These are phyloP conservation scores for Podocnemis expansa DNA, from an alignment of 2,113 vertebrate genomes.

Conservation along the genomic window DNA sequence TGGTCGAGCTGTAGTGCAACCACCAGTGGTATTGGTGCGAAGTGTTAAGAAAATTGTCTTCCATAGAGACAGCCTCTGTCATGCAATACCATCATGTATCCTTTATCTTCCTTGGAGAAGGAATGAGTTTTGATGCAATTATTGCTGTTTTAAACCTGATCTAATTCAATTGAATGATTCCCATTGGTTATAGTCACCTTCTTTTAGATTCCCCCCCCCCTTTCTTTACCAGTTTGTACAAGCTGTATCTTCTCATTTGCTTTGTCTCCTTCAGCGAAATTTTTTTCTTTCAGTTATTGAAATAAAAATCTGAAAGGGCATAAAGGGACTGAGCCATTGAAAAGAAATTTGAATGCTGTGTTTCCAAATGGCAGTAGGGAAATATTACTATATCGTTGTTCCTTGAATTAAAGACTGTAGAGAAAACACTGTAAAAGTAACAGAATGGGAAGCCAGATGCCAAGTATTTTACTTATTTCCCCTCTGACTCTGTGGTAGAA, in stretches of 20 bases:
- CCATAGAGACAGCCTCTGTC: not conserved
- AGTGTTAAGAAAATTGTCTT: not conserved
- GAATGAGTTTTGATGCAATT: not conserved
- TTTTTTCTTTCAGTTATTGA: slow-evolving; percentile 23
- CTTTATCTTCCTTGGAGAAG: not conserved
- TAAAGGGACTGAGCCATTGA: slow-evolving; percentile 39
- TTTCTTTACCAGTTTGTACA: slow-evolving; percentile 15
- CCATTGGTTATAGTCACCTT: not conserved
- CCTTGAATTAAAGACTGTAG: slow-evolving; percentile 8
- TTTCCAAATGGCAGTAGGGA: not conserved
- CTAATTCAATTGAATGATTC: not conserved
- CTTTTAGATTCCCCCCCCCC: not conserved
- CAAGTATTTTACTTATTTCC: slow-evolving; percentile 55
- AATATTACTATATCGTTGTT: not conserved
- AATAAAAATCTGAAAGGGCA: not conserved
- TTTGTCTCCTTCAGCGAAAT: not conserved
- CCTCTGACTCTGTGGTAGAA: slow-evolving; percentile 54
- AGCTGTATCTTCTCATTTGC: not conserved
- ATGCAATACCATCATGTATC: not conserved
- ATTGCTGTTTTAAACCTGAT: not conserved
- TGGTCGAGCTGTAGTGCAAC: not conserved
- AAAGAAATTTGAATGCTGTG: slow-evolving; percentile 7
- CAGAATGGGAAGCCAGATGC: slow-evolving; percentile 12
- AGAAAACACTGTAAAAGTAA: slow-evolving; percentile 29
- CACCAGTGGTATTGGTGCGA: not conserved